phyloP scores from a whole-genome alignment of 2,113 vertebrate species.

The Pachypanchax playfairii region DNA sequence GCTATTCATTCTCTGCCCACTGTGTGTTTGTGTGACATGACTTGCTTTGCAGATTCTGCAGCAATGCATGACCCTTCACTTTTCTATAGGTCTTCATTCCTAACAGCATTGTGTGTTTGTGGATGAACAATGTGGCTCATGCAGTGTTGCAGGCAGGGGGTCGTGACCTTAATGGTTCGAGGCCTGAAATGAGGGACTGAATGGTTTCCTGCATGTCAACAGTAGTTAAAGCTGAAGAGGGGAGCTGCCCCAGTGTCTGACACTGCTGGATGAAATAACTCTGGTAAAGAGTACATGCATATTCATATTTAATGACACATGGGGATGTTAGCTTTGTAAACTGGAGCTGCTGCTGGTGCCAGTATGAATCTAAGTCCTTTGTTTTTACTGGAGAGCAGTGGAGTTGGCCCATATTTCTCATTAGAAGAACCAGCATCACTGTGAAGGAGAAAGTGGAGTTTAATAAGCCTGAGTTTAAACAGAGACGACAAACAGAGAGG shows the following conservation, averaged over 20 bases:
- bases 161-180: slow-evolving; percentile 48
- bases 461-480: slow-evolving; percentile 37
- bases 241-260: slow-evolving; percentile 31
- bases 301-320: no score
- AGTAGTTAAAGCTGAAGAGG: slow-evolving; percentile 48
- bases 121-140: slow-evolving; percentile 45
- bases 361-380: background rate
- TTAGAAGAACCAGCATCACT: background rate
- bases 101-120: slow-evolving; percentile 19
- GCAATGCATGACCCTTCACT: slow-evolving; percentile 39
- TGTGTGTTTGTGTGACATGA: slow-evolving; percentile 18
- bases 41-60: slow-evolving; percentile 29
- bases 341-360: slow-evolving; percentile 1
- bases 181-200: slow-evolving; percentile 33
- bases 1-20: slow-evolving; percentile 57
- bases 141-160: slow-evolving; percentile 28
- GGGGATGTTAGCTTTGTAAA: background rate
- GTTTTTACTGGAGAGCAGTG: background rate
- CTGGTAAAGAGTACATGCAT: no score
- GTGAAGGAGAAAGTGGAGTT: slow-evolving; percentile 20
- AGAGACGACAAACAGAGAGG: slow-evolving; percentile 6
- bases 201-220: slow-evolving; percentile 50
- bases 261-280: no score
- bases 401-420: slow-evolving; percentile 25
- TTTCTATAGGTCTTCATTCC: slow-evolving; percentile 44